Evolutionary conservation across 2,888 invertebrate species (phyloP).

Genomic region (Aphidius colemani): DNA sequence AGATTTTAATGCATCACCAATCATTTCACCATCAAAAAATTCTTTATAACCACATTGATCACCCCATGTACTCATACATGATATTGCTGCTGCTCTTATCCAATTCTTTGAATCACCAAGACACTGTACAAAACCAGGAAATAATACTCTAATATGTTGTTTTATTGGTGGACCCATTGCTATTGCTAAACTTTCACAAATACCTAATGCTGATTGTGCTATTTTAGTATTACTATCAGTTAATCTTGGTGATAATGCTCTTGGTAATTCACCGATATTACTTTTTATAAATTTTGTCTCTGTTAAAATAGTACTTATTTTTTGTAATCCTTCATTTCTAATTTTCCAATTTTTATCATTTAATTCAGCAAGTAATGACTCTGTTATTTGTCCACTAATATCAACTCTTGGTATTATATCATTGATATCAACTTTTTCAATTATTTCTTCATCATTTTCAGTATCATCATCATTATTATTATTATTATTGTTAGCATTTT

Average conservation of each 20-base stretch:
- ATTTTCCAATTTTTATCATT: conserved; percentile 92
- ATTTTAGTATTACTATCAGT: conserved; percentile 92
- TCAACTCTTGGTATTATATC: conserved; percentile 80
- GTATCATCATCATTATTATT: conserved; percentile 59
- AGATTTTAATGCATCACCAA: conserved; percentile 81
- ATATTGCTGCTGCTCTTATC: conserved; percentile 78
- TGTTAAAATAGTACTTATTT: conserved; percentile 72
- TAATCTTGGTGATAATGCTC: conserved; percentile 76
- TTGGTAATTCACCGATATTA: conserved; percentile 82
- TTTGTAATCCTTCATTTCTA: conserved; percentile 63
- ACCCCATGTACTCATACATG: conserved; percentile 86
- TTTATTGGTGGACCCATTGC: conserved; percentile 85
- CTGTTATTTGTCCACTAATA: conserved; percentile 82
- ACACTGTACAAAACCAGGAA: conserved; percentile 78
- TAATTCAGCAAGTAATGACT: conserved; percentile 77
- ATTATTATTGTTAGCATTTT: conserved; percentile 27
- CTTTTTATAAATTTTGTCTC: conserved; percentile 83
- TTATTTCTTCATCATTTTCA: conserved; percentile 62
- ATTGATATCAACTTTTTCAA: conserved; percentile 61
- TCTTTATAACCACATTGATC: conserved; percentile 80
- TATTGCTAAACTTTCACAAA: conserved; percentile 80
- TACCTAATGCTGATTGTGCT: conserved; percentile 79
- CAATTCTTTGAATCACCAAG: conserved; percentile 74
- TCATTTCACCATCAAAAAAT: conserved; percentile 87
- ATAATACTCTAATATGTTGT: conserved; percentile 77